Base-by-base conservation (phyloP, 2,797 vertebrate genomes). In the Muscicapa comitata region DNA sequence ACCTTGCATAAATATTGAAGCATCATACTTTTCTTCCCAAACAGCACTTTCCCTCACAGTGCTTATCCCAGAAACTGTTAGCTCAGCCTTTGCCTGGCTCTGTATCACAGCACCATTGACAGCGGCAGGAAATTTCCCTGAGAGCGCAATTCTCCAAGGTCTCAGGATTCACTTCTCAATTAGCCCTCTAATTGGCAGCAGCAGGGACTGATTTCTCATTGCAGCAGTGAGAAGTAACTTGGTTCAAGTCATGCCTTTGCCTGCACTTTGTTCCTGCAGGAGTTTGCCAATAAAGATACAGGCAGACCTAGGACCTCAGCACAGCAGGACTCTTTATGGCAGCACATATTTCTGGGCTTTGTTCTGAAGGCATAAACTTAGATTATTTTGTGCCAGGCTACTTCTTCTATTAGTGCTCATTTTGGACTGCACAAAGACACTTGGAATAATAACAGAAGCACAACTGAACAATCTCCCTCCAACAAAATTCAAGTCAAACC, bases 171-270 rank as follows among this genome's bases (percentile, higher is more conserved):
- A 43, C 48, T 90, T 66, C 62, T 55, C 74, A 95, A 94, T 97
- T 96, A 95, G 74, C 45, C n/a, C 51, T 85, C 71, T 95, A 93
- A 95, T 62, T 90, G 90, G 77, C 88, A 93, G 92, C 79, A 81
- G 61, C 72, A 59, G 63, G 62, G 80, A 68, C 81, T 87, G 90
- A 91, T 82, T 91, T 95, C 57, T 37, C 19, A 35, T 33, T 82
- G 59, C 33, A 92, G 74, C 59, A 82, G 26, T 45, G 88, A 73
- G 74, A 73, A 79, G 55, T 28, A 51, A 8, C 75, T 79, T 12
- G 1, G 83, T 89, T 92, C 74, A 74, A 94, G 74, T 59, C 74
- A 28, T 51, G 80, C 18, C 68, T 91, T 87, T 0, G 21, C 59
- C 86, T 67, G 45, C 50, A 90, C 55, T 90, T 71, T 81, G 77